Evolutionary conservation across 2,113 vertebrate species (phyloP).

Genomic region (Vireo altiloquus): DNA sequence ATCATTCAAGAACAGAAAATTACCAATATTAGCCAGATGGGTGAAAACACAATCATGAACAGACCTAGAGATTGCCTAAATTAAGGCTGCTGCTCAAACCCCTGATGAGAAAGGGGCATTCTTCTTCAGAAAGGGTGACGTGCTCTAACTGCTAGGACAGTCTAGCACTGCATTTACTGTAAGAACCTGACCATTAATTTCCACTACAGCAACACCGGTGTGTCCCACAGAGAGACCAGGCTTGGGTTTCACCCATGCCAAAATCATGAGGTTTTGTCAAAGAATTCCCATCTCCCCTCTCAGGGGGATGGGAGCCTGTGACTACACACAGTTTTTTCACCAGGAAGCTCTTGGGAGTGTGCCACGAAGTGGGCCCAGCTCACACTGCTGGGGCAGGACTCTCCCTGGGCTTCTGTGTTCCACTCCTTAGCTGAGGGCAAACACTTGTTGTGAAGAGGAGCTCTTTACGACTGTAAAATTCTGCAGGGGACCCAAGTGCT

Average conservation of each 20-base stretch:
- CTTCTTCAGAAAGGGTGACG: background rate
- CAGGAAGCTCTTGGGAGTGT: background rate
- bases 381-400: background rate
- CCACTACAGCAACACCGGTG: accelerated
- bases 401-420: background rate
- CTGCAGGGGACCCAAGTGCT: background rate
- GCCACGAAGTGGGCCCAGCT: background rate
- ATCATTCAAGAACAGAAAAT: background rate
- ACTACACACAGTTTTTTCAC: background rate
- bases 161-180: background rate
- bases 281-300: background rate
- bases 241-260: background rate
- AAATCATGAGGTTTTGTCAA: background rate
- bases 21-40: background rate
- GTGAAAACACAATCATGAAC: background rate
- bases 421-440: background rate
- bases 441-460: background rate
- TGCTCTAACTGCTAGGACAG: background rate
- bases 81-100: background rate
- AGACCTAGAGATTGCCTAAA: background rate
- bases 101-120: background rate
- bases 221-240: background rate
- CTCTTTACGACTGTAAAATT: background rate
- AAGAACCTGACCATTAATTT: background rate
- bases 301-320: background rate